Conservation (phyloP, 2,888 invertebrate genomes). For the Tholera decimalis region DNA sequence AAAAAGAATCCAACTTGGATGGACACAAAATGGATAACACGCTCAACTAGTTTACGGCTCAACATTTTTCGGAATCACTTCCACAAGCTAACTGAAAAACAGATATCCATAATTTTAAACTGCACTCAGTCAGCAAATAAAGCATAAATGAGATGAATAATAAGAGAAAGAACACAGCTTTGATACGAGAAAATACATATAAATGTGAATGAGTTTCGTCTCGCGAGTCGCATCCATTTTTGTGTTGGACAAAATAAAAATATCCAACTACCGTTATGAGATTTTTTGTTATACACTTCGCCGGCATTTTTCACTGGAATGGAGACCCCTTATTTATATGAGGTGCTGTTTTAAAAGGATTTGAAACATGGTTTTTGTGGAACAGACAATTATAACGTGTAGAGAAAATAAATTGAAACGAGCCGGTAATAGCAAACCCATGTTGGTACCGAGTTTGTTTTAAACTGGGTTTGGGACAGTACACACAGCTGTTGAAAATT, state of each 20-base stretch:
- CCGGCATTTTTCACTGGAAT: conserved; percentile 15
- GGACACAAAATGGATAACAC: too few species aligned
- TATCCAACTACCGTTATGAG: conserved; percentile 15
- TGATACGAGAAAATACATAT: conserved; percentile 24
- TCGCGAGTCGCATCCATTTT: conserved; percentile 41
- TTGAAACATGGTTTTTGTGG: neutral
- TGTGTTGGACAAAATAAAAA: conserved; percentile 37
- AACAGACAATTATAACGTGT: neutral
- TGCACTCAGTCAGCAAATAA: conserved; percentile 7
- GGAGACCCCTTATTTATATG: conserved; percentile 1
- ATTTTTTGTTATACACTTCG: conserved; percentile 11
- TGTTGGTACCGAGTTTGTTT: neutral
- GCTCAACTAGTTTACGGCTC: too few species aligned
- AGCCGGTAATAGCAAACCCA: neutral
- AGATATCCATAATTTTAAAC: conserved; percentile 8
- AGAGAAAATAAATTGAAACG: neutral
- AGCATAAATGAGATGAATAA: conserved; percentile 7
- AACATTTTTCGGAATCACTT: neutral
- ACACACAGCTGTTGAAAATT: too few species aligned
- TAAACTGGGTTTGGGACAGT: too few species aligned
- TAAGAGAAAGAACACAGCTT: conserved; percentile 2
- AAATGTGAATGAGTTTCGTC: conserved; percentile 18
- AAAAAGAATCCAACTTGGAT: too few species aligned
- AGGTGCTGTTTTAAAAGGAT: neutral
- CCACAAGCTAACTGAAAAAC: neutral